Evolutionary conservation across 2,113 vertebrate species (phyloP), one percentile per base, ranked within the genome.

Genomic region (Muscicapa adusta): DNA sequence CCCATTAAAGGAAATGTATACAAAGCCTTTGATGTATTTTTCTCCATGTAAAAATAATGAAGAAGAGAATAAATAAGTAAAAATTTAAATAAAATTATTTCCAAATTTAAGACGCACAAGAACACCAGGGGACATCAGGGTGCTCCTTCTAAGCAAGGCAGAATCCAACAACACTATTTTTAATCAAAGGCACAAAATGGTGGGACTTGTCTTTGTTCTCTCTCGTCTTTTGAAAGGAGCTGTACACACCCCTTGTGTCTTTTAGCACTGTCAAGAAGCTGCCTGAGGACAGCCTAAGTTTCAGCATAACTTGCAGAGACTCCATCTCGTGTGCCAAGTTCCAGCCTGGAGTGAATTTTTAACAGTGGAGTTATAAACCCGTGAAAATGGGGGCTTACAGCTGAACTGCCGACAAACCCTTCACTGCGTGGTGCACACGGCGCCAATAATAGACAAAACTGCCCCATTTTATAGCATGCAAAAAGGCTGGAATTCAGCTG

Each of bases 401-500:
- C 28, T 89, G 89, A 96, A 96, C 50, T 61, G 91, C 83, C 74
- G 77, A 92, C 78, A 96, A 96, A 81, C 88, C 74, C 85, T 94
- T 85, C 93, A 15, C 87, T 83, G 18, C 71, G 20, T 1, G 2
- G 42, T 75, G 93, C 63, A 83, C 82, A 33, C 20, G 80, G 88
- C 10, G 29, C 81, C 88, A 95, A 57, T 65, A 84, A 92, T 48
- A 96, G 78, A 96, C 83, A 97, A 90, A 96, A 97, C 82, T 95
- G 74, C 82, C 91, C 91, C 79, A 48, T 94, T 96, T 97, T 97
- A 97, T 50, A 95, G 85, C 93, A 94, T 6, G 34, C 75, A 68
- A 95, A 75, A 94, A 96, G 93, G 77, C 91, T 96, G 94, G 96
- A 98, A 97, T 97, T 97, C 91, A 89, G 85, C 94, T 94, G 76